These are phyloP conservation scores for Crotalus tigris DNA, from an alignment of 2,113 vertebrate species.

Conservation along the genomic window DNA sequence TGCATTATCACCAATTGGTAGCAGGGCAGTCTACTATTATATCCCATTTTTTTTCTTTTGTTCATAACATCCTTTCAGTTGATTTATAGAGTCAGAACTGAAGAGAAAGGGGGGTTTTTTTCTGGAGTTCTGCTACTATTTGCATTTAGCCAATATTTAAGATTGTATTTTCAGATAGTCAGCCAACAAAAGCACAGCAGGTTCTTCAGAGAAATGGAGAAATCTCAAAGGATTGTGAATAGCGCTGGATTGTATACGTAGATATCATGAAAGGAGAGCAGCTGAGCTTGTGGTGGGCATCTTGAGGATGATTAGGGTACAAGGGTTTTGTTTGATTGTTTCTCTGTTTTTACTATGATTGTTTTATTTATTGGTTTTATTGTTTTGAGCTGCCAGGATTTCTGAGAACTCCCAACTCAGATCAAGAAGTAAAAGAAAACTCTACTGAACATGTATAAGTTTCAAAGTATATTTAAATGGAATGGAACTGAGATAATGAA, in stretches of 20 bases:
- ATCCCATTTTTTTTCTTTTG: background rate
- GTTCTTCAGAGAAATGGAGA: background rate
- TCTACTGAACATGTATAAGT: background rate
- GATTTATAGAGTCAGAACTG: background rate
- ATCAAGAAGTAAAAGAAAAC: background rate
- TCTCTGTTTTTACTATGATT: background rate
- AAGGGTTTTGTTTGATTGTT: background rate
- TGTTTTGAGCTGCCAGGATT: background rate
- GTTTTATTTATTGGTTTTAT: background rate
- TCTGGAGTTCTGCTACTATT: background rate
- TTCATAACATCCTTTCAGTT: background rate
- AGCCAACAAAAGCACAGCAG: background rate
- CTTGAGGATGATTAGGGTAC: background rate
- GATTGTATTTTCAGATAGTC: background rate
- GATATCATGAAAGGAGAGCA: background rate
- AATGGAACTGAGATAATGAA: background rate
- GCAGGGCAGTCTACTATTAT: background rate
- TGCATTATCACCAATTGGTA: background rate
- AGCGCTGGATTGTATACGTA: background rate
- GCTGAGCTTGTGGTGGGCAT: background rate
- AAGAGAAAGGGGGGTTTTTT: background rate
- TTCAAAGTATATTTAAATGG: background rate
- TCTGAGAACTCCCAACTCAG: background rate
- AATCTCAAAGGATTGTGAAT: background rate
- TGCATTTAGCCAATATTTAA: background rate